Percentiles rank a stretch among this genome's conserved stretches.
phyloP scores from a whole-genome alignment of 2,113 vertebrate species.

The Cyphomyrus discorhynchus region DNA sequence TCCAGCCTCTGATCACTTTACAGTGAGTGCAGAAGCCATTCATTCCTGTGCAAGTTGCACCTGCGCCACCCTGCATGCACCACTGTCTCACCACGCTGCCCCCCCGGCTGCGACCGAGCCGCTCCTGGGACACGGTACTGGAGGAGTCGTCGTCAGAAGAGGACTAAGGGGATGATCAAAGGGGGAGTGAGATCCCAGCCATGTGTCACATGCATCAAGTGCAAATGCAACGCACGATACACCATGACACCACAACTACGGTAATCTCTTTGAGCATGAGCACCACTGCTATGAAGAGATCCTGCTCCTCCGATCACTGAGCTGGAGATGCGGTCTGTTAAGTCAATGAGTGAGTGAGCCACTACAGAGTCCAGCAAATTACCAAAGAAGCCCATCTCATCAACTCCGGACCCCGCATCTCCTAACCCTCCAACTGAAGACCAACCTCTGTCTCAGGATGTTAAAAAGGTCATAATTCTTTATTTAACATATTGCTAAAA shows the following conservation, averaged over 20 bases:
- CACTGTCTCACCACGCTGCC: slow-evolving; percentile 73
- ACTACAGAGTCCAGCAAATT: background rate
- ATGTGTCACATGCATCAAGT: slow-evolving; percentile 3
- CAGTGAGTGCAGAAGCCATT: background rate
- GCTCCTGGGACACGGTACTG: slow-evolving; percentile 68
- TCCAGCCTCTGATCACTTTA: background rate
- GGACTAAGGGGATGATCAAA: slow-evolving; percentile 55
- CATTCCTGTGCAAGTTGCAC: background rate
- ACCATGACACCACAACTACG: background rate
- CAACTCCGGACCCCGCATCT: background rate
- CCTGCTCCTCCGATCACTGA: background rate
- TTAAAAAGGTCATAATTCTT: background rate
- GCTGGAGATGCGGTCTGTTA: background rate
- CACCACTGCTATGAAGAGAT: background rate
- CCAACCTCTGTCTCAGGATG: background rate
- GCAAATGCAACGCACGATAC: background rate
- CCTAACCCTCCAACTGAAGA: background rate
- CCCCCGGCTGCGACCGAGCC: slow-evolving; percentile 55
- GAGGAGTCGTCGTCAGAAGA: slow-evolving; percentile 66
- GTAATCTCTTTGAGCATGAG: background rate
- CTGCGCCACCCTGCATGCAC: slow-evolving; percentile 29
- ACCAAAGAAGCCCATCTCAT: background rate
- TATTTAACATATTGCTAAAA: background rate
- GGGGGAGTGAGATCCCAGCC: slow-evolving; percentile 17
- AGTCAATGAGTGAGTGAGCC: background rate